Evolutionary conservation across 2,797 vertebrate species (phyloP).

Genomic region (Macropodus opercularis): DNA sequence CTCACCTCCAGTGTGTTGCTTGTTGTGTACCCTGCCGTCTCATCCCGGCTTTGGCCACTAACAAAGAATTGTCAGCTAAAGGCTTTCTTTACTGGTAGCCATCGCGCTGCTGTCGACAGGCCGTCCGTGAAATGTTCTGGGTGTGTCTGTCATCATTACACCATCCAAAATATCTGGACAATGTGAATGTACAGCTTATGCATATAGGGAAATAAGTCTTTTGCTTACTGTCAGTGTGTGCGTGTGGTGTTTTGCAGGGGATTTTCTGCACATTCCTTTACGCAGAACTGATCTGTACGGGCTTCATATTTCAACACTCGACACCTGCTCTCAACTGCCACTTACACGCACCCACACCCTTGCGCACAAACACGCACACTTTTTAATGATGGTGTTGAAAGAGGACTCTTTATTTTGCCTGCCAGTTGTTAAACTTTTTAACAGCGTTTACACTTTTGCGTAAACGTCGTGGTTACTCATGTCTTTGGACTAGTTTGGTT

Average conservation of each 20-base stretch:
- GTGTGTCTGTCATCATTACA: slow-evolving; percentile 48
- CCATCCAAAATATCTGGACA: slow-evolving; percentile 10
- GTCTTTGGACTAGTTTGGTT: not conserved
- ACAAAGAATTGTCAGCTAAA: slow-evolving; percentile 45
- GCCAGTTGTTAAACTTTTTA: slow-evolving; percentile 3
- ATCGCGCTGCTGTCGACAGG: not conserved
- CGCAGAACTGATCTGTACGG: slow-evolving; percentile 50
- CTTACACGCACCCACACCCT: slow-evolving; percentile 27
- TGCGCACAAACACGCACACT: slow-evolving; percentile 3
- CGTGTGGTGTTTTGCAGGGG: slow-evolving; percentile 7
- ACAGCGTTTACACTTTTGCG: too few species aligned
- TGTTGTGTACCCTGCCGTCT: slow-evolving; percentile 9
- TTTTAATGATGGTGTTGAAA: slow-evolving; percentile 25
- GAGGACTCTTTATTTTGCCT: slow-evolving; percentile 21
- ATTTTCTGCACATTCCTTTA: slow-evolving; percentile 67
- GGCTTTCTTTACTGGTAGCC: too few species aligned
- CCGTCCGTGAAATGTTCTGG: slow-evolving; percentile 47
- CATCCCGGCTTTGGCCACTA: slow-evolving; percentile 13
- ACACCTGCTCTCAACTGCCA: slow-evolving; percentile 73
- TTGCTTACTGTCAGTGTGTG: too few species aligned
- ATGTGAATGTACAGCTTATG: slow-evolving; percentile 13
- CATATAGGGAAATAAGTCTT: too few species aligned
- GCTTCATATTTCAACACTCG: slow-evolving; percentile 73
- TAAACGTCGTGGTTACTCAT: too few species aligned
- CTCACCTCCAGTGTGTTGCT: not conserved